Conservation (phyloP, 2,113 vertebrate genomes). For the Abramis brama region DNA sequence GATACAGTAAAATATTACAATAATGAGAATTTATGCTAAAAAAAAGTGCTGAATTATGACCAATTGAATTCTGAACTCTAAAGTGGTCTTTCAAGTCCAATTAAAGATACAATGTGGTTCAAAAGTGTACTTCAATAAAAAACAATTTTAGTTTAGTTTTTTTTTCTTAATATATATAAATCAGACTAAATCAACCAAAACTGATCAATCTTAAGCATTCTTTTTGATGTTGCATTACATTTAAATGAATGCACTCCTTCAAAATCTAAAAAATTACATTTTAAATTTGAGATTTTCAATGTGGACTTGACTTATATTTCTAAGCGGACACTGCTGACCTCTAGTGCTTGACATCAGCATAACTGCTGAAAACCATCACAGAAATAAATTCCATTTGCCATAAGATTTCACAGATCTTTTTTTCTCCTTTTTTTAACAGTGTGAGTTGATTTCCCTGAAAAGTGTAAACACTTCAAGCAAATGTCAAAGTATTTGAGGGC, state of each 20-base stretch:
- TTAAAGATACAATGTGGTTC: not conserved
- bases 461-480: too few species aligned
- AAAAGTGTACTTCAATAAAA: not conserved
- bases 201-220: too few species aligned
- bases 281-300: not conserved
- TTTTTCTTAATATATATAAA: not conserved
- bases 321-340: slow-evolving; percentile 18
- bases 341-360: slow-evolving; percentile 9
- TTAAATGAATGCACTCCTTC: too few species aligned
- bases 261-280: not conserved
- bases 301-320: not conserved
- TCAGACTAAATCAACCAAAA: too few species aligned
- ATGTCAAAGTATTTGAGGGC: too few species aligned
- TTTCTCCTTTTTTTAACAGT: too few species aligned
- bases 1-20: not conserved
- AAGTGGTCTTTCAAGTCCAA: not conserved
- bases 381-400: too few species aligned
- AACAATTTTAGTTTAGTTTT: not conserved
- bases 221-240: not conserved
- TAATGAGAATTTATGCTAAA: not conserved
- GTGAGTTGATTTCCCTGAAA: too few species aligned
- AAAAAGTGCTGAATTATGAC: too few species aligned
- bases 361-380: not conserved
- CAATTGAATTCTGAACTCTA: too few species aligned
- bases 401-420: too few species aligned